Evolutionary conservation across 2,888 invertebrate species (phyloP), one percentile per base, ranked within the genome.

Genomic region (Leptura quadrifasciata): DNA sequence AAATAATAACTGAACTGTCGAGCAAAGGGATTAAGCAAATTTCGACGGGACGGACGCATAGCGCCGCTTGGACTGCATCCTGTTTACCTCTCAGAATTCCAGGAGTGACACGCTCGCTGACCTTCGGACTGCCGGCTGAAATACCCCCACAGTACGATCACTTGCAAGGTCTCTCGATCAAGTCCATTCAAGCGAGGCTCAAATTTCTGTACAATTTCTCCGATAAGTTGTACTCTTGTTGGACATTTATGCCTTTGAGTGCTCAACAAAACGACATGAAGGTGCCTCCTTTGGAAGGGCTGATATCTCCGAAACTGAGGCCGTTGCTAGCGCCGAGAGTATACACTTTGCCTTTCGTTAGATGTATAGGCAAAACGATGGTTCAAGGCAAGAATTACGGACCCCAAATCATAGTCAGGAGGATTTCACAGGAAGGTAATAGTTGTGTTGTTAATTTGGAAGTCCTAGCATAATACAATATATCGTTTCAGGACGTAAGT

Each of bases 311-410:
- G 1, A 89, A 89, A 79, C 84, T 93, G 57, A 87, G 93, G 55
- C 90, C 91, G 0, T 83, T 93, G 52, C 86, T 93, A 47, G 91
- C 92, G 0, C 91, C 92, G 0, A 85, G 92, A 67, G 92, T 93
- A 3, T 92, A 92, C 84, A 93, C 92, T 0, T 87, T 93, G 76
- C 93, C 93, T 0, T 90, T 93, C 84, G 92, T 93, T 2, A 87
- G 93, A 69, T 91, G 92, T 77, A 90, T 93, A 10, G 92, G 93
- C n/a, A 91, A 92, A 76, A 93, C 93, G 0, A 93, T 93, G 93
- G 91, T 93, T 10, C 93, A 93, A 85, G 93, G 93, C 18, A 90
- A 92, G 80, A 93, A 93, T 86, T 93, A 93, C 82, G 93, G 93
- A 0, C 93, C 93, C 0, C 92, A 92, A 85, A 92, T 93, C 27